Conservation (phyloP, 2,113 vertebrate genomes). For the Psammodynastes pulverulentus region DNA sequence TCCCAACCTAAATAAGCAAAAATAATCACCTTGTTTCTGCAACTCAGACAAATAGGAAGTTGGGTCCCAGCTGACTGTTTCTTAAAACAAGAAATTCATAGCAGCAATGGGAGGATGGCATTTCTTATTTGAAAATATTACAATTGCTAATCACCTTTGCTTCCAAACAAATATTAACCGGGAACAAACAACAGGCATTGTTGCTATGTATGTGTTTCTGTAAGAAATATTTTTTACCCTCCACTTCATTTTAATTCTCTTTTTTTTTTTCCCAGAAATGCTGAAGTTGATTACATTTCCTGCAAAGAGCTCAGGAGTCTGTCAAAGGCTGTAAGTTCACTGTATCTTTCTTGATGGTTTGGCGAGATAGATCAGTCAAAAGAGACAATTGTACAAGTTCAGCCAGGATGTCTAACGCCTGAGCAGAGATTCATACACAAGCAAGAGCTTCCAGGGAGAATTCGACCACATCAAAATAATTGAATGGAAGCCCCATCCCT, state of each 20-base stretch:
- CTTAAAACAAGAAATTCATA: slow-evolving; percentile 14
- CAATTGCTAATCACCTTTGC: background rate
- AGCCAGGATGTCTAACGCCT: background rate
- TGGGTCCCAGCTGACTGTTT: slow-evolving; percentile 17
- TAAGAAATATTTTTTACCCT: background rate
- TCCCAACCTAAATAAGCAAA: slow-evolving; percentile 25
- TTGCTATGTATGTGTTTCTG: background rate
- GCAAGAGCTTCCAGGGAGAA: background rate
- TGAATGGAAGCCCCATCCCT: background rate
- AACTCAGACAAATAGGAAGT: slow-evolving; percentile 16
- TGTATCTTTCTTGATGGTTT: background rate
- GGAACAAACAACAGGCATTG: background rate
- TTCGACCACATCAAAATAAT: background rate
- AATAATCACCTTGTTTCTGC: slow-evolving; percentile 42
- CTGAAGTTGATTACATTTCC: background rate
- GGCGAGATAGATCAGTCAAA: background rate
- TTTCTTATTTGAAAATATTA: background rate
- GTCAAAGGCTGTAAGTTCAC: background rate
- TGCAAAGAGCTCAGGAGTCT: background rate
- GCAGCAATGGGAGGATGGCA: background rate
- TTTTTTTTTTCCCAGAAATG: background rate
- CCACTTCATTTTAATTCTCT: background rate
- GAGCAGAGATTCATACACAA: background rate
- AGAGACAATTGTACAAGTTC: background rate
- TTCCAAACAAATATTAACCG: slow-evolving; percentile 41